Conservation (phyloP, 2,113 vertebrate species). For the Hystrix cristata region DNA sequence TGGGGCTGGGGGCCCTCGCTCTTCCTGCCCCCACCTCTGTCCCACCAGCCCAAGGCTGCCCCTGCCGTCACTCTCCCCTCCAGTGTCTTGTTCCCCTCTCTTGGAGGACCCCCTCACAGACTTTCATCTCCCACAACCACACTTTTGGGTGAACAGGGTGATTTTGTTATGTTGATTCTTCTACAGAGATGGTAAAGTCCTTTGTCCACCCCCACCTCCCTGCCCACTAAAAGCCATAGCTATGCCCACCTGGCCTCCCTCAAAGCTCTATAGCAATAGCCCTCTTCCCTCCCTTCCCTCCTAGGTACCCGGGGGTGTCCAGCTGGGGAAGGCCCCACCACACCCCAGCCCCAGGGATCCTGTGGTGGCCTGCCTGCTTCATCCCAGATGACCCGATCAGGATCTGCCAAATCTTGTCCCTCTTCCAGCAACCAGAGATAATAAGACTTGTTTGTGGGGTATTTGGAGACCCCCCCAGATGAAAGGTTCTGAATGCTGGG, state of each 20-base stretch:
- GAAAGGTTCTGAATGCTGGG: conserved; percentile 57
- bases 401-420: not conserved
- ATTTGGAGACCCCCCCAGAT: conserved; percentile 62
- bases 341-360: not conserved
- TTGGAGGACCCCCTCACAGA: not conserved
- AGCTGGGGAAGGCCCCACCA: not conserved
- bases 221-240: conserved; percentile 80
- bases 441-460: conserved; percentile 54
- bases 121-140: conserved; percentile 41
- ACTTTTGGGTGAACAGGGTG: conserved; percentile 69
- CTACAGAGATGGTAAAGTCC: conserved; percentile 41
- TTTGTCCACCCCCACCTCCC: not conserved
- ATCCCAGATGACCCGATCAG: conserved; percentile 37
- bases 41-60: not conserved
- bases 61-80: not conserved
- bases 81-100: not conserved
- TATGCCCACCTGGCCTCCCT: not conserved
- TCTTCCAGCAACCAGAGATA: conserved; percentile 56
- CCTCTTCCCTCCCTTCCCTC: conserved; percentile 1
- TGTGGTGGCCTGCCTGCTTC: not conserved
- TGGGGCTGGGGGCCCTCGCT: not conserved
- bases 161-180: conserved; percentile 41
- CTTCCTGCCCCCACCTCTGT: not conserved
- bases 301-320: not conserved
- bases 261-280: conserved; percentile 75